Conservation (phyloP, 2,888 invertebrate genomes). For the Corythucha ciliata region DNA sequence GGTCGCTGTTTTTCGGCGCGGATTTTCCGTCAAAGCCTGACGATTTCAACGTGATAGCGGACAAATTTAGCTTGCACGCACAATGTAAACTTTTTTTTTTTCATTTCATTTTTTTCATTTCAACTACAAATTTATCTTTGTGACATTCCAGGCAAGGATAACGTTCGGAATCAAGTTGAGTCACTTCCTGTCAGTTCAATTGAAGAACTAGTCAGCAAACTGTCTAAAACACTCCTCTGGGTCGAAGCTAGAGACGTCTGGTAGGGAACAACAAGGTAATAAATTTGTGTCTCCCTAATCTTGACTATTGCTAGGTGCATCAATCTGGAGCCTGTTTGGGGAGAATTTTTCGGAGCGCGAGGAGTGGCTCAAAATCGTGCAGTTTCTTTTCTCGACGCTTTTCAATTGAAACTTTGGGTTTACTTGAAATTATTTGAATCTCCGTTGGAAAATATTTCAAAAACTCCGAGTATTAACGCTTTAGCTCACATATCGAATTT, state of each 20-base stretch:
- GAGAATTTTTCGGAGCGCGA: conserved; percentile 78
- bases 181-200: conserved; percentile 43
- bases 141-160: conserved; percentile 43
- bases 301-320: conserved; percentile 52
- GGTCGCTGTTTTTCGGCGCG: conserved; percentile 62
- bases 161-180: conserved; percentile 42
- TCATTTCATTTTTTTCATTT: conserved; percentile 6
- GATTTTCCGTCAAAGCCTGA: conserved; percentile 62
- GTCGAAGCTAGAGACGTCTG: conserved; percentile 79
- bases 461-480: conserved; percentile 55
- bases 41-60: conserved; percentile 68
- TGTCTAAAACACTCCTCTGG: conserved; percentile 55
- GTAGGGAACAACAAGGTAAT: conserved; percentile 33
- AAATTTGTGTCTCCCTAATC: too few species aligned
- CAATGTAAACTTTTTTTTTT: conserved; percentile 40
- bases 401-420: conserved; percentile 81
- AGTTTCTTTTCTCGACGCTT: conserved; percentile 72
- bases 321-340: conserved; percentile 82
- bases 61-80: conserved; percentile 68
- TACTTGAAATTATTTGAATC: conserved; percentile 31
- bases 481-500: conserved; percentile 74
- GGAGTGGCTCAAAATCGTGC: conserved; percentile 63
- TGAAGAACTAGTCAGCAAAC: conserved; percentile 48
- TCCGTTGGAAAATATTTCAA: conserved; percentile 2
- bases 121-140: background rate